These are phyloP conservation scores for Lacerta agilis DNA, from an alignment of 2,797 vertebrate genomes.

Conservation along the genomic window DNA sequence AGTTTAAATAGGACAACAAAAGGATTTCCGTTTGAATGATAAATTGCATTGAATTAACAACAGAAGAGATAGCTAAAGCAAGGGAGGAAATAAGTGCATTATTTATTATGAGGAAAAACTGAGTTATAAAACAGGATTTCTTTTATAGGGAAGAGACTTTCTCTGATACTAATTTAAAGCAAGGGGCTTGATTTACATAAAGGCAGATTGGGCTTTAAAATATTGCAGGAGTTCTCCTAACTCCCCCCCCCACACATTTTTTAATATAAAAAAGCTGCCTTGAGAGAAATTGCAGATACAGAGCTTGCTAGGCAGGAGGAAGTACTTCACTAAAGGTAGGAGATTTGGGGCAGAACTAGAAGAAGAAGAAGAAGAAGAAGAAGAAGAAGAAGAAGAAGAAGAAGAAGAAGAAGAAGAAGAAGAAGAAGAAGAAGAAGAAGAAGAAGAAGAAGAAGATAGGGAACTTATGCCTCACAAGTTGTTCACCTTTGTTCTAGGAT, in stretches of 20 bases:
- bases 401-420: no score
- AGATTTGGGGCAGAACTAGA: no score
- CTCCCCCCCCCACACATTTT: background rate
- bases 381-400: no score
- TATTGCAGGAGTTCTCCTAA: background rate
- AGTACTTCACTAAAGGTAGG: no score
- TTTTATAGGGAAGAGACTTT: no score
- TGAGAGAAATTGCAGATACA: background rate
- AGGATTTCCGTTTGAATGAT: constrained; percentile 7
- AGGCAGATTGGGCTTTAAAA: background rate
- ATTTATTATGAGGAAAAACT: background rate
- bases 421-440: no score
- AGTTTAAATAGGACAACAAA: constrained; percentile 12
- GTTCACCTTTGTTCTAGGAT: no score
- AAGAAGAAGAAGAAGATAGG: no score
- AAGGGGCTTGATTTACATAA: background rate
- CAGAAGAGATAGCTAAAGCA: constrained; percentile 4
- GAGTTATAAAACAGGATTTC: constrained; percentile 2
- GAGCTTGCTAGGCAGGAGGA: no score
- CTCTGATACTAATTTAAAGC: background rate
- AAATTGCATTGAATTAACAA: constrained; percentile 6
- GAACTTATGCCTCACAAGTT: no score
- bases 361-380: no score
- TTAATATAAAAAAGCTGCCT: background rate
- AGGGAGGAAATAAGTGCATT: background rate